These are phyloP conservation scores for Leucophenga varia DNA, from an alignment of 1,140 invertebrate genomes.

Conservation along the genomic window DNA sequence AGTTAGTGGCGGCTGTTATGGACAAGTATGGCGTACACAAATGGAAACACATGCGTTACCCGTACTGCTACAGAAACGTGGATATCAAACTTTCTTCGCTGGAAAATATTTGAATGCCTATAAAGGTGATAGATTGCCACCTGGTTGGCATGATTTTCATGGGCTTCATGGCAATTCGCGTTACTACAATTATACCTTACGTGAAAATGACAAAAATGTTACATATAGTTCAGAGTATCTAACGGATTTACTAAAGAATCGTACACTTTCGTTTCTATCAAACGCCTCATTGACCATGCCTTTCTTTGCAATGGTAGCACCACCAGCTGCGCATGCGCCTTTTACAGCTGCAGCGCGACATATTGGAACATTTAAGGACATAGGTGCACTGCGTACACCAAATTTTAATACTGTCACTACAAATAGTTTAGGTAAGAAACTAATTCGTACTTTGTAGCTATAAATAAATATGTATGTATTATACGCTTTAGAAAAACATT, in stretches of 20 bases:
- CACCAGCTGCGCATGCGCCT: constrained; percentile 82
- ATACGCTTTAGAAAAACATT: constrained; percentile 71
- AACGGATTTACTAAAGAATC: constrained; percentile 74
- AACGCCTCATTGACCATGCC: constrained; percentile 52
- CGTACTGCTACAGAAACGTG: constrained; percentile 62
- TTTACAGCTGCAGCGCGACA: constrained; percentile 79
- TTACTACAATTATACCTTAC: constrained; percentile 88
- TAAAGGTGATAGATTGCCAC: constrained; percentile 68
- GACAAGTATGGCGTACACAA: constrained; percentile 65
- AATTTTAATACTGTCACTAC: constrained; percentile 69
- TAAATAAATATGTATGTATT: too few species aligned
- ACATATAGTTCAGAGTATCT: constrained; percentile 71
- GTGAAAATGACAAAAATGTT: constrained; percentile 71
- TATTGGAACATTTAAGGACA: constrained; percentile 62
- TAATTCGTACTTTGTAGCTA: neutral
- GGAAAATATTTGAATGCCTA: constrained; percentile 88
- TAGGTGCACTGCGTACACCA: constrained; percentile 66
- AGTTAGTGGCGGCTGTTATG: constrained; percentile 73
- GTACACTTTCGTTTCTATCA: constrained; percentile 64
- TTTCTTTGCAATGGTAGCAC: constrained; percentile 82
- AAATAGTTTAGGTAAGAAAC: constrained; percentile 21
- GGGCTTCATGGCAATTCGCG: constrained; percentile 81
- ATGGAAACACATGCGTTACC: constrained; percentile 71
- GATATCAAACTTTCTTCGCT: constrained; percentile 80
- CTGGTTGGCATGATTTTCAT: constrained; percentile 80